phyloP scores from a whole-genome alignment of 2,888 invertebrate species.

The Habroteleia sp. region DNA sequence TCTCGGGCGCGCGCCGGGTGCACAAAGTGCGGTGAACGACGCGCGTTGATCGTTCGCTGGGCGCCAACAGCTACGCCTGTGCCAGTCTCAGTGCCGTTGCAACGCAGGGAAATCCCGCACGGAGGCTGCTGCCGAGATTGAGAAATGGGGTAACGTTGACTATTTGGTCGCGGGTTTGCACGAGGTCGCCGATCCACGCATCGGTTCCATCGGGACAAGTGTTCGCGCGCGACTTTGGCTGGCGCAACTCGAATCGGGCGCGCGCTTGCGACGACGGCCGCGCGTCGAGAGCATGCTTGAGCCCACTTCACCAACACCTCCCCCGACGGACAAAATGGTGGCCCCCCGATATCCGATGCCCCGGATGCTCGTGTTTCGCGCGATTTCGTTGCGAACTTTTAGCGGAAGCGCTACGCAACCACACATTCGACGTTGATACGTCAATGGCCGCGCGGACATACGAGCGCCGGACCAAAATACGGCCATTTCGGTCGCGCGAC shows the following conservation, averaged over 20 bases:
- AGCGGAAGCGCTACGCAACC: not conserved
- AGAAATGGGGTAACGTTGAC: conserved; percentile 80
- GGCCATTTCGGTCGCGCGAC: conserved; percentile 33
- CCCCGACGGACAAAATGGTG: conserved; percentile 82
- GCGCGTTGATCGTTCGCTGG: conserved; percentile 73
- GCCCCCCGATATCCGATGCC: conserved; percentile 79
- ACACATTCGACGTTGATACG: conserved; percentile 1
- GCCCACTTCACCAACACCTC: conserved; percentile 80
- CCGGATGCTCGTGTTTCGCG: conserved; percentile 73
- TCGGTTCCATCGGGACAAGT: not conserved
- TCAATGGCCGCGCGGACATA: not conserved
- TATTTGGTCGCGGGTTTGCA: conserved; percentile 58
- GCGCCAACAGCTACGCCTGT: conserved; percentile 72
- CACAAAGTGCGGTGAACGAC: conserved; percentile 74
- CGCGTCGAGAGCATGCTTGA: conserved; percentile 78
- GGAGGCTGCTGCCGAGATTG: conserved; percentile 71
- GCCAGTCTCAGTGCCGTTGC: conserved; percentile 71
- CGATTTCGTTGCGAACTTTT: conserved; percentile 59
- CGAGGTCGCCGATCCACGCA: conserved; percentile 14
- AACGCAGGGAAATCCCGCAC: conserved; percentile 76
- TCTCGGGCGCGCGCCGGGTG: conserved; percentile 74
- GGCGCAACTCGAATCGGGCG: conserved; percentile 56
- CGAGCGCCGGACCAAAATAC: conserved; percentile 66
- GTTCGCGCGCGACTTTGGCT: conserved; percentile 69
- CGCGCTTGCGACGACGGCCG: conserved; percentile 5